Conservation (phyloP, 2,797 vertebrate genomes). For the Spinus pinus region DNA sequence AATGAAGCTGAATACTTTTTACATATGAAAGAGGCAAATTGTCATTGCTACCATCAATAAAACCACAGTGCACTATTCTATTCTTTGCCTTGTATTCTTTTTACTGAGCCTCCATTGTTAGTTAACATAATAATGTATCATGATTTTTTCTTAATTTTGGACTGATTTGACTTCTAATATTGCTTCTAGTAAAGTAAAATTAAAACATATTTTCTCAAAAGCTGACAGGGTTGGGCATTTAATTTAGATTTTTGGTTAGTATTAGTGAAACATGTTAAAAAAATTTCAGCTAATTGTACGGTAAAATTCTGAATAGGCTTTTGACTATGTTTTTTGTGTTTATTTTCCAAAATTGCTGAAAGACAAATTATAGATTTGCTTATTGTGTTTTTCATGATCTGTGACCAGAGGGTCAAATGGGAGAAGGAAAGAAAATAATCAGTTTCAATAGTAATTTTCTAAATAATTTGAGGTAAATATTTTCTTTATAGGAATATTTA, state of each 20-base stretch:
- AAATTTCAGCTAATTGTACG: background rate
- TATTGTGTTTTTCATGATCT: background rate
- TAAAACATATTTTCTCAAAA: background rate
- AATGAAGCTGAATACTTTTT: slow-evolving; percentile 70
- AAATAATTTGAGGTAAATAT: slow-evolving; percentile 4
- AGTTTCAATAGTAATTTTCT: background rate
- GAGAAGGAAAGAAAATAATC: background rate
- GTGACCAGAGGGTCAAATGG: background rate
- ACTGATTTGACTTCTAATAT: background rate
- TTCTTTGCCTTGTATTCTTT: slow-evolving; percentile 64
- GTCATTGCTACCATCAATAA: slow-evolving; percentile 71
- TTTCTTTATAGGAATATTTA: slow-evolving; percentile 48
- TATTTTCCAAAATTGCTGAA: slow-evolving; percentile 12
- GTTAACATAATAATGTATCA: background rate
- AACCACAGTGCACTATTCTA: slow-evolving; percentile 60
- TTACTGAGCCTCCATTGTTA: slow-evolving; percentile 45
- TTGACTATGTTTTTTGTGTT: background rate
- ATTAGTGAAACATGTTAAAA: background rate
- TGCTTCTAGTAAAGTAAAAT: background rate
- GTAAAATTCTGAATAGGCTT: background rate
- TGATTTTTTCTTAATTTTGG: slow-evolving; percentile 27
- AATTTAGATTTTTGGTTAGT: background rate
- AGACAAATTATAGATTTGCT: background rate
- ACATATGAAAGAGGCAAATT: slow-evolving; percentile 62
- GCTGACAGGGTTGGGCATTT: background rate